Conservation (phyloP, 2,888 invertebrate genomes). For the Nymphalis polychloros region DNA sequence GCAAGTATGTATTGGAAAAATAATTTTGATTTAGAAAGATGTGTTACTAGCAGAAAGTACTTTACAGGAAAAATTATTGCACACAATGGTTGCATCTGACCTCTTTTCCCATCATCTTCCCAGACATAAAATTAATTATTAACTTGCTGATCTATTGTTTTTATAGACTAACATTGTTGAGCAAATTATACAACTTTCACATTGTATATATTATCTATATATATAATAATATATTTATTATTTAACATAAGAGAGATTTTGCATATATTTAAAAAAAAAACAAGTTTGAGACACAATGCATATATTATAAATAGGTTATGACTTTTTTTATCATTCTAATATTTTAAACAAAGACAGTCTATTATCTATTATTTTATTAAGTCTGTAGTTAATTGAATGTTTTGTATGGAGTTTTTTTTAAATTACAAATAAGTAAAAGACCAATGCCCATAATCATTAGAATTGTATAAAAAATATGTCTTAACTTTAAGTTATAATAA, state of each 20-base stretch:
- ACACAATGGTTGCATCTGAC: conserved; percentile 37
- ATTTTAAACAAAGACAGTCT: too few relatives aligned
- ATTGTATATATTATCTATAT: conserved; percentile 13
- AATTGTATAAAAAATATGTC: too few relatives aligned
- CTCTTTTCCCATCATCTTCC: conserved; percentile 35
- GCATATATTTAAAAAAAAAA: conserved; percentile 5
- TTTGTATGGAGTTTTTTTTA: not conserved
- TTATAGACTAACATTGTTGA: conserved; percentile 10
- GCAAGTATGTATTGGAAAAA: not conserved
- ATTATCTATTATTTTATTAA: too few relatives aligned
- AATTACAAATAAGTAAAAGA: not conserved
- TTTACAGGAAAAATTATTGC: conserved; percentile 24
- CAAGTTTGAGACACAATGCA: not conserved
- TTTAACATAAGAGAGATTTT: conserved; percentile 9
- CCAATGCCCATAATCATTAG: too few relatives aligned
- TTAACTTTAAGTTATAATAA: too few relatives aligned
- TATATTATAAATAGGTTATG: not conserved
- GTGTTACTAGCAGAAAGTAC: not conserved
- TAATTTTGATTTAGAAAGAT: not conserved
- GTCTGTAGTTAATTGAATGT: too few relatives aligned
- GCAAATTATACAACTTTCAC: conserved; percentile 25
- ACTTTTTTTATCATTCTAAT: too few relatives aligned
- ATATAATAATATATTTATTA: too few relatives aligned
- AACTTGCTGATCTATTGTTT: conserved; percentile 28
- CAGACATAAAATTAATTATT: conserved; percentile 25